Evolutionary conservation across 2,888 invertebrate species (phyloP).

Genomic region (Junonia oenone): DNA sequence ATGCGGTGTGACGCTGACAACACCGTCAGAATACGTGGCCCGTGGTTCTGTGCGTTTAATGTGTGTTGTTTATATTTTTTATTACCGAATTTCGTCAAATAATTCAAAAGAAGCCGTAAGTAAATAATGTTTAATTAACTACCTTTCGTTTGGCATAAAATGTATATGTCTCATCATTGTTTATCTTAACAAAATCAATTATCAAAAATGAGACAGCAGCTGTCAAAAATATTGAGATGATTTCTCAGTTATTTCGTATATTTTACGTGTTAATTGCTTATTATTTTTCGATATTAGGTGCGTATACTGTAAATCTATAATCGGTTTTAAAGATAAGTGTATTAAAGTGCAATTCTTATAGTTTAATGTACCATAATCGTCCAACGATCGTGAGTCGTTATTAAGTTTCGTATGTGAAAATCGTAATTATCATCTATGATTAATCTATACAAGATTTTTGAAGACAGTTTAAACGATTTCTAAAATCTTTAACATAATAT

Average conservation of each 20-base stretch:
- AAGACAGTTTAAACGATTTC: background rate
- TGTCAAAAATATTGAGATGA: slow-evolving; percentile 48
- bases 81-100: slow-evolving; percentile 53
- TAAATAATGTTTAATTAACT: slow-evolving; percentile 36
- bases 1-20: slow-evolving; percentile 64
- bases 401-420: background rate
- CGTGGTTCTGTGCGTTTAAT: slow-evolving; percentile 55
- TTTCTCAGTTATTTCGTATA: slow-evolving; percentile 31
- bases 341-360: background rate
- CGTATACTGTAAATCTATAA: background rate
- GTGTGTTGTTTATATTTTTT: slow-evolving; percentile 74
- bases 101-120: slow-evolving; percentile 58
- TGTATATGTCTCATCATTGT: slow-evolving; percentile 27
- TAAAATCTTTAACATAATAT: background rate
- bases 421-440: background rate
- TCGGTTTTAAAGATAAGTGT: background rate
- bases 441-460: background rate
- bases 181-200: slow-evolving; percentile 34
- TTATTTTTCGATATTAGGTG: slow-evolving; percentile 28
- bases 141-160: slow-evolving; percentile 18
- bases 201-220: slow-evolving; percentile 48
- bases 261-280: slow-evolving; percentile 30
- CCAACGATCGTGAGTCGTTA: background rate
- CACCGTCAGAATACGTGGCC: slow-evolving; percentile 75
- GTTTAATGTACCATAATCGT: background rate